Evolutionary conservation across 2,888 invertebrate species (phyloP).

Genomic region (Sesamia inferens): DNA sequence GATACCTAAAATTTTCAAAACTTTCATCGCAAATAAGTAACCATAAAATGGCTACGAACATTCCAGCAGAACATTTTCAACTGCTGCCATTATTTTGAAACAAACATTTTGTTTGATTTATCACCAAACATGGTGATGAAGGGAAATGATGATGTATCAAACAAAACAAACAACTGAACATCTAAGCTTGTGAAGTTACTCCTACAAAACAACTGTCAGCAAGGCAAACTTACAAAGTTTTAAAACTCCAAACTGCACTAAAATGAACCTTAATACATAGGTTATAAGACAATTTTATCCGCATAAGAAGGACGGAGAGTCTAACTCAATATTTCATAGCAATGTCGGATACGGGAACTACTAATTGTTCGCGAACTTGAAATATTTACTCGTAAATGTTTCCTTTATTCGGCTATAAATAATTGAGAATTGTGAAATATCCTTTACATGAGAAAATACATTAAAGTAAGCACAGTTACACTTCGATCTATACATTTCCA

Average conservation of each 20-base stretch:
- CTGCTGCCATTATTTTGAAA: constrained; percentile 36
- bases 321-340: constrained; percentile 80
- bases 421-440: background rate
- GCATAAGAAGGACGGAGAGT: constrained; percentile 44
- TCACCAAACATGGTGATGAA: constrained; percentile 54
- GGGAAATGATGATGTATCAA: constrained; percentile 63
- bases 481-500: no score
- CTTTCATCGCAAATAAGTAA: constrained; percentile 25
- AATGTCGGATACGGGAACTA: constrained; percentile 62
- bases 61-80: constrained; percentile 46
- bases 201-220: constrained; percentile 70
- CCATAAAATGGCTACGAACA: constrained; percentile 2
- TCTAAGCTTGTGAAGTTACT: constrained; percentile 73
- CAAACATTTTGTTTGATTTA: constrained; percentile 51
- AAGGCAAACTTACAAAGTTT: constrained; percentile 22
- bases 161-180: constrained; percentile 73
- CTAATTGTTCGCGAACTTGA: constrained; percentile 63
- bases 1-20: background rate
- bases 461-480: no score
- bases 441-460: no score
- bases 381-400: constrained; percentile 46
- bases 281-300: background rate
- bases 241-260: background rate
- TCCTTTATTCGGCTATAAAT: constrained; percentile 3
- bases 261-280: constrained; percentile 16